Percentiles rank a stretch among this genome's conserved stretches.
phyloP scores from a whole-genome alignment of 2,113 vertebrate species.

The Amblyornis subalaris region DNA sequence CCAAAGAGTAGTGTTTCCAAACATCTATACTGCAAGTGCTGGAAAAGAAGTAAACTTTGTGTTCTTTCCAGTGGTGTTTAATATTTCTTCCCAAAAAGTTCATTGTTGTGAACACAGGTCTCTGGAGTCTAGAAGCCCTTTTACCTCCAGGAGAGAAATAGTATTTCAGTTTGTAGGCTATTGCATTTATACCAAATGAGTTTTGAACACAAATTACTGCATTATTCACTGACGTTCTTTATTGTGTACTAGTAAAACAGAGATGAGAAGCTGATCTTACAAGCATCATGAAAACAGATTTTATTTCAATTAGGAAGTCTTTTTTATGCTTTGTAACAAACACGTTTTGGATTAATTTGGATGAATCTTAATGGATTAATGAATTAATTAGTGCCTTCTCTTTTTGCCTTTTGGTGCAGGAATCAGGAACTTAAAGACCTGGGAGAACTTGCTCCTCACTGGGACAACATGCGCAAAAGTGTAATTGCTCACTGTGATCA shows the following conservation, averaged over 20 bases:
- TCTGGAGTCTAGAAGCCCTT: not conserved
- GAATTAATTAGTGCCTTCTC: not conserved
- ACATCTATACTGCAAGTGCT: not conserved
- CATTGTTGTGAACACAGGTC: not conserved
- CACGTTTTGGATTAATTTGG: not conserved
- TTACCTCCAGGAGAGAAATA: not conserved
- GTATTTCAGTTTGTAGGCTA: not conserved
- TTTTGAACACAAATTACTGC: not conserved
- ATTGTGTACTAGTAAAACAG: not conserved
- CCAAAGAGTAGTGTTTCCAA: not conserved
- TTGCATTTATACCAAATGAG: not conserved
- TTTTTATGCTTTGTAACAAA: not conserved
- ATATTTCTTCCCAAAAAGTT: not conserved
- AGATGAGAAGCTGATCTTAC: not conserved
- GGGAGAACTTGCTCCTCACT: conserved; percentile 95
- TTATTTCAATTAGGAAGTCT: not conserved
- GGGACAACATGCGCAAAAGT: conserved; percentile 93
- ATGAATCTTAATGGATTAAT: not conserved
- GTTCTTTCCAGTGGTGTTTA: not conserved
- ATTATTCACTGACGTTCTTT: not conserved
- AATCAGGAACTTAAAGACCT: conserved; percentile 91
- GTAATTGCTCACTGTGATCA: conserved; percentile 90
- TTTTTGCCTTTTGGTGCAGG: conserved; percentile 68
- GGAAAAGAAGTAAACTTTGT: not conserved
- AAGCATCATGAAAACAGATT: not conserved